Evolutionary conservation across 2,797 vertebrate genomes (phyloP), one percentile per base, ranked within the genome.

Genomic region (Epinephelus coioides): DNA sequence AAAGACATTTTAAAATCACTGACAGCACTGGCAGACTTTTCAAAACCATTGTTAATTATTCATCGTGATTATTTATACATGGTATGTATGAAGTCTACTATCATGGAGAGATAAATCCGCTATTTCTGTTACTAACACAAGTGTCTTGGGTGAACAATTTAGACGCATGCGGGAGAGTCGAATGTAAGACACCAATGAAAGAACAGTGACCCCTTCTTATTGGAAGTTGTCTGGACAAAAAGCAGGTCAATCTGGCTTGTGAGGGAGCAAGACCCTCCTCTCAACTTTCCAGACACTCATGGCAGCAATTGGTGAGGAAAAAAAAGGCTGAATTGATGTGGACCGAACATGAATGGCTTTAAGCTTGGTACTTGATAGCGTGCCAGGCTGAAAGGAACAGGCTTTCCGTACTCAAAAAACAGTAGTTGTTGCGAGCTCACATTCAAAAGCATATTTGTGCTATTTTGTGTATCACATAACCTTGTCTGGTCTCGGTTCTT

Each of bases 211-310:
- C 78, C 67, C 59, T 62, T 80, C 71, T 65, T 76, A 30, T 55
- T 82, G 67, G 68, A 60, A 63, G 76, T 50, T 73, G 71, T 79
- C 46, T 44, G 65, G 54, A 88, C 74, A 89, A 88, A 86, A 82
- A 81, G 53, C 56, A 81, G 86, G 86, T 86, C 77, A 79, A 2
- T 78, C 67, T 66, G 79, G 56, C 71, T 76, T 79, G 80, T 79
- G 69, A 81, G 69, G 62, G 74, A 76, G 79, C 81, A 69, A 34
- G 74, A 75, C 79, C 73, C 65, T 78, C 67, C 61, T 76, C 82
- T 80, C 81, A 81, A 79, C 75, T 83, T 80, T 75, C 53, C 50
- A 82, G 83, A 77, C 76, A 84, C 72, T 82, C 64, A 62, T 54
- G 61, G 46, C 47, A 66, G 69, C 73, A 54, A 56, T 47, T 71